Evolutionary conservation across 1,140 invertebrate species (phyloP).

Genomic region (Bombus polaris): DNA sequence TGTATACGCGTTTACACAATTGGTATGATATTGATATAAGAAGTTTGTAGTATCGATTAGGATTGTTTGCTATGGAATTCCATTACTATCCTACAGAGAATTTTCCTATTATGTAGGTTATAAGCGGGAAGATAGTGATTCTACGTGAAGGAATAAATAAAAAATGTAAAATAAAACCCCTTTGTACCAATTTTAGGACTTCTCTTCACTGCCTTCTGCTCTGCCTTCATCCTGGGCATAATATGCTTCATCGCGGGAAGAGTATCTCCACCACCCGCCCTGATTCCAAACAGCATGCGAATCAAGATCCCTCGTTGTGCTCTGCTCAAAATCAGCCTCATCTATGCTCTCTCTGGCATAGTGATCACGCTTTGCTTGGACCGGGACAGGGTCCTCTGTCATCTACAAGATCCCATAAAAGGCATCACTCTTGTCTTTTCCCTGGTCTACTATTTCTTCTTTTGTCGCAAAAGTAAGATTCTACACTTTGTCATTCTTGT

Average conservation of each 20-base stretch:
- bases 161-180: too few relatives aligned
- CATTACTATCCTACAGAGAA: too few relatives aligned
- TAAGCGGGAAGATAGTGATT: too few relatives aligned
- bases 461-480: constrained; percentile 84
- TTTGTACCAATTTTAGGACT: constrained; percentile 63
- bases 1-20: neutral
- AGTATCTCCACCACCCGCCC: constrained; percentile 74
- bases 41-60: neutral
- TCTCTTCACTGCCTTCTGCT: constrained; percentile 72
- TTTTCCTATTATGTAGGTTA: too few relatives aligned
- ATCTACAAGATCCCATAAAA: constrained; percentile 85
- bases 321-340: constrained; percentile 75
- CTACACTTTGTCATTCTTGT: fast-evolving
- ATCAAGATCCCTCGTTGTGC: constrained; percentile 72
- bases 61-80: too few relatives aligned
- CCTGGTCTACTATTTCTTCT: constrained; percentile 85
- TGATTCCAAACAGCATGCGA: constrained; percentile 77
- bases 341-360: constrained; percentile 76
- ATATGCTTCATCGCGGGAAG: constrained; percentile 71
- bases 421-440: constrained; percentile 84
- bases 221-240: constrained; percentile 68
- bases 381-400: constrained; percentile 83
- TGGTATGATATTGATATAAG: too few relatives aligned
- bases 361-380: constrained; percentile 78
- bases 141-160: too few relatives aligned